A percentile compares a stretch with the other conserved stretches of the same genome.
Conservation (phyloP, 2,113 vertebrate genomes). For the Pipra filicauda region DNA sequence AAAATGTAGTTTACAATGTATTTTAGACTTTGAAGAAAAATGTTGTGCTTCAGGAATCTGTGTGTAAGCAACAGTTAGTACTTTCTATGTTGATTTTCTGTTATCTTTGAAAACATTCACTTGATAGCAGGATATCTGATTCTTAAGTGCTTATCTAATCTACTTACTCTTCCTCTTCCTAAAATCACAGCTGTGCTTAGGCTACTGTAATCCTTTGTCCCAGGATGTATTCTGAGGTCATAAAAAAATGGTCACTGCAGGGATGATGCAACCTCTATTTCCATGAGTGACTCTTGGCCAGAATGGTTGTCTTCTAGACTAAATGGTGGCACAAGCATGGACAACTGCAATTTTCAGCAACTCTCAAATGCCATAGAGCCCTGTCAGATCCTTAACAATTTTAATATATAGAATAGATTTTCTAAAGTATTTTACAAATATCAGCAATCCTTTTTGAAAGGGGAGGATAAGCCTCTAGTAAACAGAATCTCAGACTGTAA, state of each 20-base stretch:
- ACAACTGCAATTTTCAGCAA: background rate
- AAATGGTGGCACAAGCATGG: background rate
- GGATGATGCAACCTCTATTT: background rate
- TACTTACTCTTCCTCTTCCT: conserved; percentile 58
- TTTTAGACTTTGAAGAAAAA: background rate
- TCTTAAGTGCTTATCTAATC: conserved; percentile 58
- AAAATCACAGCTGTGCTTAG: conserved; percentile 47
- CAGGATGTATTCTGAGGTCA: conserved; percentile 10
- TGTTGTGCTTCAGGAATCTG: background rate
- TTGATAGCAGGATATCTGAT: conserved; percentile 52
- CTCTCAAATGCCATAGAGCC: background rate
- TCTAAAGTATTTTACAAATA: background rate
- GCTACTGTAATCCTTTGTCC: conserved; percentile 37
- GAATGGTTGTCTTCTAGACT: background rate
- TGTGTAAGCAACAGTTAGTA: background rate
- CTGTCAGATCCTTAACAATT: background rate
- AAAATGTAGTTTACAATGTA: background rate
- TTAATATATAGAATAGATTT: background rate
- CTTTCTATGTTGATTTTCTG: conserved; percentile 4
- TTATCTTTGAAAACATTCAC: conserved; percentile 56
- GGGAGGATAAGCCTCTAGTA: background rate
- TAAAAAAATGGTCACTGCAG: background rate
- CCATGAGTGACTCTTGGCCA: background rate
- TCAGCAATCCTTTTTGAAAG: background rate
- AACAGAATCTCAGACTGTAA: background rate